These are phyloP conservation scores for Lithosia quadra DNA, from an alignment of 2,888 invertebrate species.

Conservation along the genomic window DNA sequence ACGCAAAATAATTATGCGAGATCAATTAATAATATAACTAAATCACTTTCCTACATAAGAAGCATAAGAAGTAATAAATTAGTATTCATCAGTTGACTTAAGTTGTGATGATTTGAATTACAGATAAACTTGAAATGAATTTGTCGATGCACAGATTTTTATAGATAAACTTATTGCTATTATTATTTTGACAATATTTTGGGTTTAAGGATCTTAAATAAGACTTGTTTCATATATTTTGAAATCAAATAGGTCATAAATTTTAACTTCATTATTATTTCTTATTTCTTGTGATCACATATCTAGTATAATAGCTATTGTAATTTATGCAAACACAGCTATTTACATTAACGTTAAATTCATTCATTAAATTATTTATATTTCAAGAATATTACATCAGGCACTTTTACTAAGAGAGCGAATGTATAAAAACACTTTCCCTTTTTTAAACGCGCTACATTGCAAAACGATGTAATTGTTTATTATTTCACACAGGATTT, in stretches of 20 bases:
- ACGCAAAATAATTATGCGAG: neutral
- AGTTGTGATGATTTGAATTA: neutral
- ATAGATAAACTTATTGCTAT: no score
- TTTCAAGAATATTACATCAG: conserved; percentile 77
- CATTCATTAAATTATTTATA: conserved; percentile 55
- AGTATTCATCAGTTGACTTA: neutral
- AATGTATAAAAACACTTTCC: conserved; percentile 81
- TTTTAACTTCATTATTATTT: neutral
- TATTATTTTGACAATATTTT: no score
- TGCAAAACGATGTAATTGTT: conserved; percentile 55
- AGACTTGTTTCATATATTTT: neutral
- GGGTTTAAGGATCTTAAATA: neutral
- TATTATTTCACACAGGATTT: conserved; percentile 35
- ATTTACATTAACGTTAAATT: conserved; percentile 49
- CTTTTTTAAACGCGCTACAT: conserved; percentile 59
- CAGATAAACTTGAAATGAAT: neutral
- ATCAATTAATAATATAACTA: neutral
- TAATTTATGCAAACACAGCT: conserved; percentile 31
- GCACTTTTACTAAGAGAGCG: conserved; percentile 81
- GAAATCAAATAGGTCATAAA: neutral
- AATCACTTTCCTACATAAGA: neutral
- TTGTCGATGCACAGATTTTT: neutral
- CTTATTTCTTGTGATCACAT: neutral
- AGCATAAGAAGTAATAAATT: neutral
- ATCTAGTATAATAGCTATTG: neutral